Percentiles rank a stretch among this genome's conserved stretches.
These are phyloP conservation scores for Seriola rivoliana DNA, from an alignment of 2,113 vertebrate species.

Conservation along the genomic window DNA sequence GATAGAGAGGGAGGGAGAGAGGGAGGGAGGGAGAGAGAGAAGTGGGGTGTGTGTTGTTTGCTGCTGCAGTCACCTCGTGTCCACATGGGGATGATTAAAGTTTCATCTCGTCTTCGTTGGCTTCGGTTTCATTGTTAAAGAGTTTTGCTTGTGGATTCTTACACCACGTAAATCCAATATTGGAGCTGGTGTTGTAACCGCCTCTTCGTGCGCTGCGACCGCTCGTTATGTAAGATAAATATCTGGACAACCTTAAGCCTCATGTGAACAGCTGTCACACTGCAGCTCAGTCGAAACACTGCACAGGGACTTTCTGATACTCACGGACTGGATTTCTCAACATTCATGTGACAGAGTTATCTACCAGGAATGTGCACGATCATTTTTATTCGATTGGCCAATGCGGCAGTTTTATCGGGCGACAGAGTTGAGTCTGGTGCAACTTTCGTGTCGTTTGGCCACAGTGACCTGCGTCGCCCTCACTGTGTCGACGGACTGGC, in stretches of 20 bases:
- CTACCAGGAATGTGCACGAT: neutral
- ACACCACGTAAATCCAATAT: neutral
- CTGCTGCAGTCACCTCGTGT: neutral
- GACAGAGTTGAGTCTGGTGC: neutral
- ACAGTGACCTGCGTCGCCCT: neutral
- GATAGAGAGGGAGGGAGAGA: conserved; percentile 1
- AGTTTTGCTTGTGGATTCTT: neutral
- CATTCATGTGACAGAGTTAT: neutral
- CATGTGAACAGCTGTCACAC: neutral
- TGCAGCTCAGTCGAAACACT: neutral
- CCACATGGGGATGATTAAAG: neutral
- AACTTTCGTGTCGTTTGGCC: neutral
- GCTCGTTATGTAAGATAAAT: neutral
- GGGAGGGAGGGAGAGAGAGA: conserved; percentile 1
- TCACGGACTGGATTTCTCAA: neutral
- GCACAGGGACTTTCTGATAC: neutral
- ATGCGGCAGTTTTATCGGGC: neutral
- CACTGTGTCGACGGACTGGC: no score
- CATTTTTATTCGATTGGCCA: neutral
- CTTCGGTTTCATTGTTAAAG: neutral
- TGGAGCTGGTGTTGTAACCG: neutral
- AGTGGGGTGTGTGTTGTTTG: neutral
- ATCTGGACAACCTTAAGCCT: neutral
- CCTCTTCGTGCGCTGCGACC: neutral
- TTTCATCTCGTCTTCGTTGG: neutral